Evolutionary conservation across 53 echinoderm and acorn worm species (phyloP).

Genomic region (Echinometra lucunter): DNA sequence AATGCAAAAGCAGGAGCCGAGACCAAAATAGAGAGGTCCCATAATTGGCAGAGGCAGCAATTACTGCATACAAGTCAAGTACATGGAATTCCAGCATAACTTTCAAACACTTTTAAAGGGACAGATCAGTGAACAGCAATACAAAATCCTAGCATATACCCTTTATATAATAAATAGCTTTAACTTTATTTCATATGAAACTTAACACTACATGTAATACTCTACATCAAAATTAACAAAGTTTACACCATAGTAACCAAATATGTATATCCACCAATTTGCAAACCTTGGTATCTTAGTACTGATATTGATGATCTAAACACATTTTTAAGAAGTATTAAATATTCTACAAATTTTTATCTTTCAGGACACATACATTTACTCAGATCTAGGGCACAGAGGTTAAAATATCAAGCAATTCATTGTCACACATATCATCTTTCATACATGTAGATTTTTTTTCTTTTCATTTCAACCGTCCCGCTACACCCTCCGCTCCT

Average conservation of each 20-base stretch:
- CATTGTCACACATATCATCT: neutral
- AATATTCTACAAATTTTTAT: neutral
- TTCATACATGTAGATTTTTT: no score
- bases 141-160: no score
- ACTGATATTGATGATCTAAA: neutral
- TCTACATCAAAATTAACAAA: neutral
- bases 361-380: neutral
- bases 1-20: conserved; percentile 17
- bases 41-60: neutral
- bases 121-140: neutral
- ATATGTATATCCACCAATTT: neutral
- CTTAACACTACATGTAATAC: neutral
- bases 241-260: neutral
- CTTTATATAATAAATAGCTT: no score
- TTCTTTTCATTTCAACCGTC: no score
- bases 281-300: neutral
- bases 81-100: neutral
- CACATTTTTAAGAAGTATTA: neutral
- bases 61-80: neutral
- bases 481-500: no score
- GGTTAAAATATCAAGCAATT: no score
- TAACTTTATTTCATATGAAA: no score
- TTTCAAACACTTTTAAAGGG: neutral
- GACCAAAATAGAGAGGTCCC: conserved; percentile 33
- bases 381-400: no score